Evolutionary conservation across 2,113 vertebrate species (phyloP).

Genomic region (Phainopepla nitens): DNA sequence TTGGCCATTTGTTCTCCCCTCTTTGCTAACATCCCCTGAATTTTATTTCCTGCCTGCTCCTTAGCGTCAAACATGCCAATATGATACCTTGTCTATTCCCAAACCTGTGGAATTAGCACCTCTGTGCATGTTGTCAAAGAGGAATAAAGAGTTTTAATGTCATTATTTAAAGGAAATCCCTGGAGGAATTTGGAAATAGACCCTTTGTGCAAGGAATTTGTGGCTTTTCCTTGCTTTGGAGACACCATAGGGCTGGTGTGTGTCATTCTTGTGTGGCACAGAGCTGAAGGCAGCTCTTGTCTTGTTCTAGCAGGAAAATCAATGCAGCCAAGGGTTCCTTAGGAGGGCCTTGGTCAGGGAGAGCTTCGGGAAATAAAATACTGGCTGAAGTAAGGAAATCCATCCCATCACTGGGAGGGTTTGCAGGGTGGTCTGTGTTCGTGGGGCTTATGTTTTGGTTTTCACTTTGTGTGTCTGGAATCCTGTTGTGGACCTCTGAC

Average conservation of each 20-base stretch:
- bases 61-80: neutral
- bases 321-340: neutral
- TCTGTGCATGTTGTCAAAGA: neutral
- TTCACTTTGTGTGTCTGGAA: neutral
- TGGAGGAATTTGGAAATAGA: neutral
- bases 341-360: neutral
- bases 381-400: neutral
- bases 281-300: neutral
- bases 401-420: neutral
- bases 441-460: neutral
- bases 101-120: neutral
- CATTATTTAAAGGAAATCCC: neutral
- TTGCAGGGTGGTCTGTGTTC: neutral
- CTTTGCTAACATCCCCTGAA: neutral
- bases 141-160: neutral
- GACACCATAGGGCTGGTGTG: neutral
- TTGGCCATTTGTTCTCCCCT: neutral
- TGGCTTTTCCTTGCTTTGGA: neutral
- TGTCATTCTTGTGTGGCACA: neutral
- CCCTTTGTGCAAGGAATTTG: neutral
- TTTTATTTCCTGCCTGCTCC: neutral
- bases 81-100: neutral
- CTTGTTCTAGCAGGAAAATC: neutral
- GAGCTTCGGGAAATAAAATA: neutral
- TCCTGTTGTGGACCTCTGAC: neutral